A percentile compares a stretch with the other conserved stretches of the same genome.
phyloP scores from a whole-genome alignment of 2,888 invertebrate species.

The Chromoteleia sp. region DNA sequence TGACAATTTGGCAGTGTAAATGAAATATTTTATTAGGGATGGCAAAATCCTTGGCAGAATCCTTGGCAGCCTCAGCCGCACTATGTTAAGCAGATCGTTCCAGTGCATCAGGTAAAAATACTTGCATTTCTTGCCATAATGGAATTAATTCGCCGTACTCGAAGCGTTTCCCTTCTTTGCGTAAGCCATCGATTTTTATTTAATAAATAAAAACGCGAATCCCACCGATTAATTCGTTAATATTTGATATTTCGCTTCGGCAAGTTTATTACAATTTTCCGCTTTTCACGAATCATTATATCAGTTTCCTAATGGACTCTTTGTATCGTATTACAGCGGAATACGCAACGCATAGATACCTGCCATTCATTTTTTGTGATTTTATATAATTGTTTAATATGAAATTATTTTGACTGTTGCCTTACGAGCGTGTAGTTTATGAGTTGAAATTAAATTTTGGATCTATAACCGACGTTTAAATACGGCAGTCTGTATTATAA shows the following conservation, averaged over 20 bases:
- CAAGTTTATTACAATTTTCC: constrained; percentile 11
- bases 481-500: neutral
- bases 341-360: constrained; percentile 6
- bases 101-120: constrained; percentile 64
- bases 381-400: no score
- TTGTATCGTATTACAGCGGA: neutral
- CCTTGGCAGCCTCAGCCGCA: constrained; percentile 63
- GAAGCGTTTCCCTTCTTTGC: neutral
- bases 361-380: neutral
- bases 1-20: constrained; percentile 56
- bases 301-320: constrained; percentile 27
- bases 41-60: constrained; percentile 67
- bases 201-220: neutral
- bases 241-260: neutral
- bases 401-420: no score
- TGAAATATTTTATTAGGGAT: constrained; percentile 68
- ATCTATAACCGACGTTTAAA: neutral
- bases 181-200: neutral
- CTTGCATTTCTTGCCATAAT: constrained; percentile 11
- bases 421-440: no score
- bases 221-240: neutral
- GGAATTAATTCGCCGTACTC: constrained; percentile 23
- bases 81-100: constrained; percentile 67
- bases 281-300: constrained; percentile 16
- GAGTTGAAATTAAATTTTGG: neutral